These are phyloP conservation scores for Pseudonaja textilis DNA, from an alignment of 2,113 vertebrate species.

Conservation along the genomic window DNA sequence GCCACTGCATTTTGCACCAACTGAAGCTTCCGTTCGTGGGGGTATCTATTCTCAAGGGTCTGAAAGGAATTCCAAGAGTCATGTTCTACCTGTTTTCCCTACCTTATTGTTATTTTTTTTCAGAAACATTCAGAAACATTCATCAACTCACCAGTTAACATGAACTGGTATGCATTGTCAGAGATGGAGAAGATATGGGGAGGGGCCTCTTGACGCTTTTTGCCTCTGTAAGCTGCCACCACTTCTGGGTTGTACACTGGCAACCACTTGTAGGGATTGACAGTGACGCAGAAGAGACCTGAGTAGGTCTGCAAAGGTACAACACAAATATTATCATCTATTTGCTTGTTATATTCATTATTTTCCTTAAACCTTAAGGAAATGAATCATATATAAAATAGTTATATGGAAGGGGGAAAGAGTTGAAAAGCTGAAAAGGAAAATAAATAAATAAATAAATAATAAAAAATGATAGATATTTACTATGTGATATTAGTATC, in stretches of 20 bases:
- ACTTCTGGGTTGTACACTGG: constrained; percentile 76
- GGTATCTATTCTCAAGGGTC: neutral
- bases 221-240: constrained; percentile 65
- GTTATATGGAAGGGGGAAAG: neutral
- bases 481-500: neutral
- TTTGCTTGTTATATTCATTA: neutral
- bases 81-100: neutral
- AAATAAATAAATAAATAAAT: neutral
- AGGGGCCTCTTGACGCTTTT: constrained; percentile 72
- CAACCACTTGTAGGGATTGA: constrained; percentile 87
- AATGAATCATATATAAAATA: neutral
- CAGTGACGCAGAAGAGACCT: constrained; percentile 83
- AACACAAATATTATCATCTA: neutral
- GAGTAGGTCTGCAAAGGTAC: constrained; percentile 78
- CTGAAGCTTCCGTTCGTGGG: too few relatives aligned
- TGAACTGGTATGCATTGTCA: constrained; percentile 69
- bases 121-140: neutral
- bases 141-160: constrained; percentile 65
- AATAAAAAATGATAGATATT: neutral
- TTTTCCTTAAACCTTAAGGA: neutral
- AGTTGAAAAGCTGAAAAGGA: neutral
- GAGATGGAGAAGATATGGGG: constrained; percentile 77
- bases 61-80: neutral
- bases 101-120: neutral
- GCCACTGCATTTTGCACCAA: too few relatives aligned